Base-by-base conservation (phyloP, 2,797 vertebrate species). In the Uromys caudimaculatus region DNA sequence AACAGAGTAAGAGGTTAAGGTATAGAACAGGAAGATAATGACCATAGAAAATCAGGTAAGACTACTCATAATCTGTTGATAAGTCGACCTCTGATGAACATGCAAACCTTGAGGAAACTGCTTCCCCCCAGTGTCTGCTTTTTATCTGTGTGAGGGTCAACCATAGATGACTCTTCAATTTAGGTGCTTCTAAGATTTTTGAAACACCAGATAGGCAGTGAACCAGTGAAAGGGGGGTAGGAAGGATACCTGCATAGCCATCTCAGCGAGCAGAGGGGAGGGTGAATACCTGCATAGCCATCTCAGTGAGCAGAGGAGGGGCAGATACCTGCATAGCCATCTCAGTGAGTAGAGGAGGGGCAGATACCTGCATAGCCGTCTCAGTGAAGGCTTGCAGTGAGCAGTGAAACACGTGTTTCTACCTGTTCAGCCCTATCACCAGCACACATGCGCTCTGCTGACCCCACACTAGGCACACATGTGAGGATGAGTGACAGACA, bases 371-470 rank as follows among this genome's bases (percentile, higher is more conserved):
- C 7, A 10, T 0, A 27, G 79, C 3, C 79, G 16, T 58, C 23
- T 60, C n/a, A 6, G 29, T 8, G 19, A 47, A 35, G 29, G 10
- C 17, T 64, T 64, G 19, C 11, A 35, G 67, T 67, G 6, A 69
- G 35, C 67, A n/a, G 35, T 69, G 67, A 32, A 14, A 17, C 19
- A 47, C 41, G 12, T 29, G 13, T 35, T 47, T 60, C 47, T 14
- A 6, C 11, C 1, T 0, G 7, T 24, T 13, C 32, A 83, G 81
- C 54, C 54, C 32, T 8, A 9, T 27, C 41, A 17, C 41, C 27
- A 21, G 29, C 60, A 0, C 9, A 2, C 16, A 14, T 0, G 0
- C 0, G 2, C n/a, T 64, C 64, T 64, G 27, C 41, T 17, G 0
- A 5, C 21, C 4, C 73, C n/a, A 2, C 27, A 8, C 5, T 0